A percentile compares a stretch with the other conserved stretches of the same genome.
Evolutionary conservation across 2,113 vertebrate species (phyloP).

Genomic region (Hemiprocne comata): DNA sequence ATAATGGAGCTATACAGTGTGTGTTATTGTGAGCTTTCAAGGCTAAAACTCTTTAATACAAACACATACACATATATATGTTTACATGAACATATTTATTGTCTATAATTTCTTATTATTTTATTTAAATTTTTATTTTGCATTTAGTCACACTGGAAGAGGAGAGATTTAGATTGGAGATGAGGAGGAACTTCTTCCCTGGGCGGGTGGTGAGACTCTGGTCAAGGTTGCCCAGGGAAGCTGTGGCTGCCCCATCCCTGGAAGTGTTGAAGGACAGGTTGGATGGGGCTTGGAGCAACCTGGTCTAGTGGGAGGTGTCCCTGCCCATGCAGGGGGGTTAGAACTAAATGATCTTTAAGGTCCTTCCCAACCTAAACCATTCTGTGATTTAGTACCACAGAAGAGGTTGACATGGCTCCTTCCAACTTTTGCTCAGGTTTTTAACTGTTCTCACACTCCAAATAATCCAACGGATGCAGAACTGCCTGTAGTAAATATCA

Average conservation of each 20-base stretch:
- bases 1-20: not conserved
- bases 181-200: no score
- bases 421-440: not conserved
- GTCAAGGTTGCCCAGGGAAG: no score
- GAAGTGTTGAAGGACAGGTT: no score
- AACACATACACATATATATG: fast-evolving
- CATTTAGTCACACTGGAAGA: not conserved
- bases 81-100: not conserved
- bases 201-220: no score
- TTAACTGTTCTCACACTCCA: not conserved
- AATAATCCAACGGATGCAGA: not conserved
- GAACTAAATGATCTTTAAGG: no score
- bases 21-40: not conserved
- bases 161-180: no score
- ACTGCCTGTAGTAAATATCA: not conserved
- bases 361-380: no score
- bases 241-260: no score
- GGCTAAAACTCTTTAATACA: not conserved
- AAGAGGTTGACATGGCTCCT: not conserved
- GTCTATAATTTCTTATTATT: not conserved
- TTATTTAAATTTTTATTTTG: not conserved
- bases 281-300: no score
- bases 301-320: no score
- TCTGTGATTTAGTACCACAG: not conserved
- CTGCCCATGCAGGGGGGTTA: no score